Conservation (phyloP, 2,797 vertebrate genomes). For the Acropternis orthonyx region DNA sequence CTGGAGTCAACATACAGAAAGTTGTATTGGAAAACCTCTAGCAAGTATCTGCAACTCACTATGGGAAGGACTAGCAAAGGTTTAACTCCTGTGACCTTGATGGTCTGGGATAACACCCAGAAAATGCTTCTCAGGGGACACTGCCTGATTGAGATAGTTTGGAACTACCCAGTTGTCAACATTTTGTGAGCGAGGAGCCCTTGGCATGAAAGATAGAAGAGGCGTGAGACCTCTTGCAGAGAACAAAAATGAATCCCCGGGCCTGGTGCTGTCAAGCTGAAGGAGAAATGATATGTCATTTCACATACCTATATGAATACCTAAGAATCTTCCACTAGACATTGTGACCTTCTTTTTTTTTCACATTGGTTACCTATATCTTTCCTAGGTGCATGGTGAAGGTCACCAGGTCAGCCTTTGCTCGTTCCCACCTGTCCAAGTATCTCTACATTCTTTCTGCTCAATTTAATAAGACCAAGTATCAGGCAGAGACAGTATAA, state of each 20-base stretch:
- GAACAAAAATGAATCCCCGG: neutral
- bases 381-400: neutral
- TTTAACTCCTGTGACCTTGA: neutral
- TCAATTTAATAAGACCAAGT: neutral
- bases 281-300: neutral
- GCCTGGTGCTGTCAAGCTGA: neutral
- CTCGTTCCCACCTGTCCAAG: neutral
- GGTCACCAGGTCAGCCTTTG: neutral
- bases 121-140: neutral
- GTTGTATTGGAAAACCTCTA: neutral
- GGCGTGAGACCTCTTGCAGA: neutral
- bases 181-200: neutral
- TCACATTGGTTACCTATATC: neutral
- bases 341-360: neutral
- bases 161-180: neutral
- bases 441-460: neutral
- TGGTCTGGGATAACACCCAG: neutral
- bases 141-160: neutral
- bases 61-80: neutral
- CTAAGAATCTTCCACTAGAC: neutral
- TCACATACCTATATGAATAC: neutral
- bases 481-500: neutral
- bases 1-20: neutral
- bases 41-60: neutral
- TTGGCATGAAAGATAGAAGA: neutral